Evolutionary conservation across 2,113 vertebrate species (phyloP).

Genomic region (Willisornis vidua): DNA sequence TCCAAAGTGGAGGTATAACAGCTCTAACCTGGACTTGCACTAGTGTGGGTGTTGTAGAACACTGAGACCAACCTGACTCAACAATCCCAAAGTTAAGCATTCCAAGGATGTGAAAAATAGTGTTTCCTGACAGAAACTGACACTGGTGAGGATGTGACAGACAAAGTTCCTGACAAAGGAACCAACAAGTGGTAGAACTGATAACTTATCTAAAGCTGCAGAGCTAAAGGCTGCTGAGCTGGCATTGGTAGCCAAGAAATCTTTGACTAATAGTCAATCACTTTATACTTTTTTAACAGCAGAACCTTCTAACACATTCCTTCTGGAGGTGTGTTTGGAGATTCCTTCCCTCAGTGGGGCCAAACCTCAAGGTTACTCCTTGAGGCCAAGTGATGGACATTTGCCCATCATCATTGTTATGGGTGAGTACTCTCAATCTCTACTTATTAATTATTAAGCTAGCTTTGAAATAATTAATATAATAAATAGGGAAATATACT

Average conservation of each 20-base stretch:
- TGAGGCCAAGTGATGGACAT: background rate
- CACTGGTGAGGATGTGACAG: background rate
- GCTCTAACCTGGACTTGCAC: background rate
- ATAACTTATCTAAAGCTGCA: background rate
- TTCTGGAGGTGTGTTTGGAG: background rate
- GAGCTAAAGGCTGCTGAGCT: background rate
- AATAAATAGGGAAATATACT: background rate
- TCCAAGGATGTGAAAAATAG: background rate
- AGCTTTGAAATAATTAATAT: background rate
- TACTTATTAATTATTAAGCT: background rate
- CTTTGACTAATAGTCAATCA: background rate
- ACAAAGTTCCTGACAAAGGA: background rate
- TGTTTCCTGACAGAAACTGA: background rate
- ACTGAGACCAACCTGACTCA: background rate
- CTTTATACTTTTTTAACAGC: background rate
- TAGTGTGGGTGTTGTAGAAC: background rate
- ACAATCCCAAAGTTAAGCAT: background rate
- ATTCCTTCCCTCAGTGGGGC: background rate
- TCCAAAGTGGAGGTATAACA: background rate
- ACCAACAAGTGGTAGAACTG: background rate
- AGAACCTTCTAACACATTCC: background rate
- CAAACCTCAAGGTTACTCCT: accelerated
- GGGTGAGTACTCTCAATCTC: background rate
- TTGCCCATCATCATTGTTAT: background rate
- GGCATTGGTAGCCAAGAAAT: accelerated